Evolutionary conservation across 1,140 invertebrate genomes (phyloP).

Genomic region (Penaeus indicus): DNA sequence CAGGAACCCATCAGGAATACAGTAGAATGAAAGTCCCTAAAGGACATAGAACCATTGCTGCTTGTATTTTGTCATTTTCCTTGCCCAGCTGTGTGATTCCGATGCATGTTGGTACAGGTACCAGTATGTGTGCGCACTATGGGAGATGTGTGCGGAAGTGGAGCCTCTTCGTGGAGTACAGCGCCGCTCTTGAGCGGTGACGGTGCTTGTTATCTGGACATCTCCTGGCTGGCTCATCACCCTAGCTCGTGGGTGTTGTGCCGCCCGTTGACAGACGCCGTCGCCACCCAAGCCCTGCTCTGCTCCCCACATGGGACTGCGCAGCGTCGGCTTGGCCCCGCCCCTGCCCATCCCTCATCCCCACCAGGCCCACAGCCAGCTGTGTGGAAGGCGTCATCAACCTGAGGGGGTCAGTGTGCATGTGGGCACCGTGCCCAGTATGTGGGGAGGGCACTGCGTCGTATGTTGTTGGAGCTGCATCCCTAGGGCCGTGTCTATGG

Average conservation of each 20-base stretch:
- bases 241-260: conserved; percentile 58
- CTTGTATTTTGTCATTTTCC: no score
- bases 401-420: conserved; percentile 57
- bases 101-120: conserved; percentile 19
- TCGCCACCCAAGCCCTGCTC: conserved; percentile 53
- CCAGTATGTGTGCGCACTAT: conserved; percentile 60
- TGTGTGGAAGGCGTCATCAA: conserved; percentile 57
- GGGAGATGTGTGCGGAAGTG: conserved; percentile 61
- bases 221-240: conserved; percentile 58
- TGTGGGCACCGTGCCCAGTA: conserved; percentile 60
- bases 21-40: no score
- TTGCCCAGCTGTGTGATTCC: neutral
- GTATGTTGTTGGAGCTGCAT: conserved; percentile 61
- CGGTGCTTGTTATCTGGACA: conserved; percentile 58
- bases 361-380: conserved; percentile 34
- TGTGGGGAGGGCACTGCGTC: conserved; percentile 62
- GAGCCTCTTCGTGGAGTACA: conserved; percentile 61
- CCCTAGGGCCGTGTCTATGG: conserved; percentile 41
- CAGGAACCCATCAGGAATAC: no score
- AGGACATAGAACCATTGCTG: no score
- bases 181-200: conserved; percentile 57
- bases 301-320: conserved; percentile 50
- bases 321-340: conserved; percentile 55
- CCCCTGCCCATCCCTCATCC: conserved; percentile 56
- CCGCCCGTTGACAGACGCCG: conserved; percentile 59